Conservation (phyloP, 2,113 vertebrate genomes). For the Caretta caretta region DNA sequence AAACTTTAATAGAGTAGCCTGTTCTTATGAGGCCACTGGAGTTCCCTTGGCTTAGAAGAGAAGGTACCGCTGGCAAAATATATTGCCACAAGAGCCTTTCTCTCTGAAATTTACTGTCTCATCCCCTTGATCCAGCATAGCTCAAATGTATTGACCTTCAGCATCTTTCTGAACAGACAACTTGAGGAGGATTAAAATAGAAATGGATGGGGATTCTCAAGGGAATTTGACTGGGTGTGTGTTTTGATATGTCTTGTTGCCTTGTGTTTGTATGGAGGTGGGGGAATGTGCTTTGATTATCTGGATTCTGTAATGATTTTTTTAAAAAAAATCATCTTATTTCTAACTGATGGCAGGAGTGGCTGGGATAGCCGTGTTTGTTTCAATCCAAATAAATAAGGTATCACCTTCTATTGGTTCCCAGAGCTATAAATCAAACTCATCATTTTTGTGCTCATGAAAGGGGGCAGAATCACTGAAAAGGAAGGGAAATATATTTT, state of each 20-base stretch:
- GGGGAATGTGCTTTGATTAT: not conserved
- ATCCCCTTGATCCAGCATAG: not conserved
- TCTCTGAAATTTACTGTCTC: not conserved
- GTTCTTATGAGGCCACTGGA: not conserved
- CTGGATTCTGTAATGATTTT: not conserved
- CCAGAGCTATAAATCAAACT: rapidly evolving
- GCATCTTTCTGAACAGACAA: not conserved
- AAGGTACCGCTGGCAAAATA: not conserved
- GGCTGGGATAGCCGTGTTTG: not conserved
- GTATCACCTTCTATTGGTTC: not conserved
- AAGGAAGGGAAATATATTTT: not conserved
- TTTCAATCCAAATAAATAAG: not conserved
- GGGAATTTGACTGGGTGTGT: too few species aligned
- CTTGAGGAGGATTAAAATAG: not conserved
- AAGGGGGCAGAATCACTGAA: not conserved
- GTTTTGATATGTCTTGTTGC: not conserved
- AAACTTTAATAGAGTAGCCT: not conserved
- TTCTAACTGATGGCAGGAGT: not conserved
- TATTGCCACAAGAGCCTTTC: not conserved
- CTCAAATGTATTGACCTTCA: not conserved
- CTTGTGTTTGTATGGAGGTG: not conserved
- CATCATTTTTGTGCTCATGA: not conserved
- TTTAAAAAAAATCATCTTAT: not conserved
- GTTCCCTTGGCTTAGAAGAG: not conserved
- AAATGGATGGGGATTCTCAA: not conserved